Evolutionary conservation across 2,113 vertebrate genomes (phyloP).

Genomic region (Pelodiscus sinensis): DNA sequence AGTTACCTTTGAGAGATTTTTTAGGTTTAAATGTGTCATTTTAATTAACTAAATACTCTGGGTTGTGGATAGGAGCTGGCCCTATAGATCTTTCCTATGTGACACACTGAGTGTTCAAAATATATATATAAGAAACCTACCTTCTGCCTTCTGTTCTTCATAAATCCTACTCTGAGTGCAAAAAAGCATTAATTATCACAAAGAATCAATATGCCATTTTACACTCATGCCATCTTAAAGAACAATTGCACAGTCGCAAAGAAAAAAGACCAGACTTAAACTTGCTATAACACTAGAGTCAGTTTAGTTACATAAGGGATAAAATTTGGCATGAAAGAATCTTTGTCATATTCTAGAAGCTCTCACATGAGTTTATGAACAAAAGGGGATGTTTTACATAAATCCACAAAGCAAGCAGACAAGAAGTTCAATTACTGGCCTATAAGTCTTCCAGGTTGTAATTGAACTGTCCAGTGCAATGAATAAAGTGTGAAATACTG

Average conservation of each 20-base stretch:
- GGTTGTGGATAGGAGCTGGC: neutral
- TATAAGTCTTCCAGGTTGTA: conserved; percentile 32
- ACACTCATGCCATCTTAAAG: neutral
- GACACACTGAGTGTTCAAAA: neutral
- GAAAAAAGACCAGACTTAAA: neutral
- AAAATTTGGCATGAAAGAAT: neutral
- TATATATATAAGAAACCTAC: neutral
- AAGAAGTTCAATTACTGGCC: neutral
- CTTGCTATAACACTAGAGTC: neutral
- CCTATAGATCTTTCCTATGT: neutral
- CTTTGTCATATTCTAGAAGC: neutral
- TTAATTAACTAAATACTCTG: neutral
- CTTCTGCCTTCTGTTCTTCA: neutral
- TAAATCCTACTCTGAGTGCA: neutral
- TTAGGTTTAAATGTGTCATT: neutral
- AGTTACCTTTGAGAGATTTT: neutral
- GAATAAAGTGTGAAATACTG: conserved; percentile 15
- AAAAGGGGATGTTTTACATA: neutral
- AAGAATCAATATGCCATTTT: neutral
- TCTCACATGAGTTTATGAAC: neutral
- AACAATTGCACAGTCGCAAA: neutral
- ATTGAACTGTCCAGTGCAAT: conserved; percentile 57
- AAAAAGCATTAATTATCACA: neutral
- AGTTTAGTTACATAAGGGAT: neutral
- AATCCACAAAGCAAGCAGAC: neutral